Conservation (phyloP, 2,113 vertebrate genomes). For the Nibea coibor region DNA sequence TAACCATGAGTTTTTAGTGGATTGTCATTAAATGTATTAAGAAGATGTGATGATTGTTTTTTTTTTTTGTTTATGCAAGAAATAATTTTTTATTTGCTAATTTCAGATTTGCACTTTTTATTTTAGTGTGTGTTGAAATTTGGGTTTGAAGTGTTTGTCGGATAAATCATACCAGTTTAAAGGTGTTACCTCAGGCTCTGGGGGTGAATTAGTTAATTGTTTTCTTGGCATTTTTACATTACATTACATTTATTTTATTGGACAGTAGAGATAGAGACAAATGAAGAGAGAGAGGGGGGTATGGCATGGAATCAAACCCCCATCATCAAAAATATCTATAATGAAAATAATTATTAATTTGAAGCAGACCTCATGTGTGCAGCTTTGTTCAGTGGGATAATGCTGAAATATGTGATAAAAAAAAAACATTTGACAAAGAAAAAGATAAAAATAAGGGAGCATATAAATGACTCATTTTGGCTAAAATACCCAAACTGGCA, state of each 20-base stretch:
- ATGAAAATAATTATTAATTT: not conserved
- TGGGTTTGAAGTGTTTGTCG: too few relatives aligned
- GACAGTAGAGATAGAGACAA: not conserved
- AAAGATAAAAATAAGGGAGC: not conserved
- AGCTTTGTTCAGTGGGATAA: not conserved
- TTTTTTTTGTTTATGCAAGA: too few relatives aligned
- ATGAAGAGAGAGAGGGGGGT: not conserved
- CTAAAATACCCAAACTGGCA: not conserved
- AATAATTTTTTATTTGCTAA: too few relatives aligned
- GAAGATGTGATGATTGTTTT: too few relatives aligned
- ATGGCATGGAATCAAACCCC: not conserved
- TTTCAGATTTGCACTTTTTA: not conserved
- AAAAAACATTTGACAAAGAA: not conserved
- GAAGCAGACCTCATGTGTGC: not conserved
- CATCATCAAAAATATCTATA: not conserved
- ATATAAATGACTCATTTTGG: conserved; percentile 15
- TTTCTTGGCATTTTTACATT: too few relatives aligned
- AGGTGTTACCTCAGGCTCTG: too few relatives aligned
- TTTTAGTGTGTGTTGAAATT: not conserved
- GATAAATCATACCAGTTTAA: too few relatives aligned
- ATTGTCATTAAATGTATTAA: not conserved
- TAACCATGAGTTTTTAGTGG: not conserved
- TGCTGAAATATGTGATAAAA: not conserved
- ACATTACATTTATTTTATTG: not conserved
- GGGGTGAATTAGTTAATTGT: not conserved